Evolutionary conservation across 2,888 invertebrate genomes (phyloP).

Genomic region (Cryptocephalus primarius): DNA sequence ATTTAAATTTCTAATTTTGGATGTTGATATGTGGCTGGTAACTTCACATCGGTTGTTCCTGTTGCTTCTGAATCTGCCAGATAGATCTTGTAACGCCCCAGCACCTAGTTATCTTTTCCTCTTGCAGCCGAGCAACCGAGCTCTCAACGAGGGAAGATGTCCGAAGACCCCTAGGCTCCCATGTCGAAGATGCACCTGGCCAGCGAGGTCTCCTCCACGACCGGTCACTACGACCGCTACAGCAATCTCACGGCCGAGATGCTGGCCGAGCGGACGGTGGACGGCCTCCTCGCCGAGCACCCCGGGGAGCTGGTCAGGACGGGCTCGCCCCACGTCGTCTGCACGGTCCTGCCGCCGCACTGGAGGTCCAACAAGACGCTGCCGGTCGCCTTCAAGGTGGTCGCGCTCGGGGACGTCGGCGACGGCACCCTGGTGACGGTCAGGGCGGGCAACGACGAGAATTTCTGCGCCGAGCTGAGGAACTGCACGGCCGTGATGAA

Average conservation of each 20-base stretch:
- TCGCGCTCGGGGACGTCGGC: slow-evolving; percentile 85
- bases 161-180: too few relatives aligned
- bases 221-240: slow-evolving; percentile 36
- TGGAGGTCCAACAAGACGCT: slow-evolving; percentile 98
- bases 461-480: slow-evolving; percentile 88
- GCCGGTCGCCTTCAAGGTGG: slow-evolving; percentile 94
- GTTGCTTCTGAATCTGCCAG: too few relatives aligned
- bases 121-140: too few relatives aligned
- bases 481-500: slow-evolving; percentile 96
- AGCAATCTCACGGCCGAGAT: slow-evolving; percentile 81
- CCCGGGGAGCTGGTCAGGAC: slow-evolving; percentile 88
- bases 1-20: too few relatives aligned
- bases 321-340: slow-evolving; percentile 88
- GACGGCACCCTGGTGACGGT: slow-evolving; percentile 96
- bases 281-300: slow-evolving; percentile 80
- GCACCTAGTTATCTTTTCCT: too few relatives aligned
- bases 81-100: too few relatives aligned
- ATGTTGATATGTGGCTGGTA: too few relatives aligned
- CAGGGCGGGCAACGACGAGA: slow-evolving; percentile 96
- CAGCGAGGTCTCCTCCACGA: slow-evolving; percentile 67
- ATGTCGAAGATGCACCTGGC: slow-evolving; percentile 58
- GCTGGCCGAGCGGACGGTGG: slow-evolving; percentile 75
- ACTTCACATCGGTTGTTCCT: too few relatives aligned
- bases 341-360: slow-evolving; percentile 88
- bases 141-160: too few relatives aligned